Conservation (phyloP, 2,888 invertebrate species). For the Drosophila mettleri region DNA sequence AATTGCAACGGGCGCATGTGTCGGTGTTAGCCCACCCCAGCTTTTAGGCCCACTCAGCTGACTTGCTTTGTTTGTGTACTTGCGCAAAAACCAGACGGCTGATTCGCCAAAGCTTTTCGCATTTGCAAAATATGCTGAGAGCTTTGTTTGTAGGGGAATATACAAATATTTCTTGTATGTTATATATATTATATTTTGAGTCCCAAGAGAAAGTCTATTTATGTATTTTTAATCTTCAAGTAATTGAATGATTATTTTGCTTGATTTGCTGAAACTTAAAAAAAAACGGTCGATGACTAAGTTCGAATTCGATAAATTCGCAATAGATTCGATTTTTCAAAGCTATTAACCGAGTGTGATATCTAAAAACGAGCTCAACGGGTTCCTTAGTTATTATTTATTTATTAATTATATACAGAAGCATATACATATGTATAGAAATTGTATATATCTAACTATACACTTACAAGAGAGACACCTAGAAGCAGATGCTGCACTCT, state of each 20-base stretch:
- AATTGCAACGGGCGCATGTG: conserved; percentile 52
- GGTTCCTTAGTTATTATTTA: not conserved
- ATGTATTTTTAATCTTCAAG: not conserved
- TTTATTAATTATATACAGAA: conserved; percentile 42
- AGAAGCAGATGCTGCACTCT: not conserved
- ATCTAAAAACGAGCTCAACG: too few species aligned
- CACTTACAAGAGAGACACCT: conserved; percentile 6
- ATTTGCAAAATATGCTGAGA: conserved; percentile 24
- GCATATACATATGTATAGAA: conserved; percentile 18
- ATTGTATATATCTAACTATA: conserved; percentile 33
- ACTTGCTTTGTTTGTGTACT: conserved; percentile 66
- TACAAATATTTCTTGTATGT: not conserved
- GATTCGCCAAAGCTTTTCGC: conserved; percentile 36
- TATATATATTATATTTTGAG: not conserved
- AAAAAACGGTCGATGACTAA: not conserved
- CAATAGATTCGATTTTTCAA: not conserved
- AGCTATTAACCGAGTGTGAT: too few species aligned
- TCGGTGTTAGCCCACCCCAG: conserved; percentile 47
- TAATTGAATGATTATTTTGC: not conserved
- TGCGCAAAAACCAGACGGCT: conserved; percentile 58
- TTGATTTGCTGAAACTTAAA: not conserved
- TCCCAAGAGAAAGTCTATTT: too few species aligned
- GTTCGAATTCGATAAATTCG: not conserved
- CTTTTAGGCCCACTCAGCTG: conserved; percentile 55
- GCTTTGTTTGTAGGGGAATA: not conserved